A percentile compares a stretch with the other conserved stretches of the same genome.
phyloP scores from a whole-genome alignment of 2,888 invertebrate species.

The Parnassius orleans region DNA sequence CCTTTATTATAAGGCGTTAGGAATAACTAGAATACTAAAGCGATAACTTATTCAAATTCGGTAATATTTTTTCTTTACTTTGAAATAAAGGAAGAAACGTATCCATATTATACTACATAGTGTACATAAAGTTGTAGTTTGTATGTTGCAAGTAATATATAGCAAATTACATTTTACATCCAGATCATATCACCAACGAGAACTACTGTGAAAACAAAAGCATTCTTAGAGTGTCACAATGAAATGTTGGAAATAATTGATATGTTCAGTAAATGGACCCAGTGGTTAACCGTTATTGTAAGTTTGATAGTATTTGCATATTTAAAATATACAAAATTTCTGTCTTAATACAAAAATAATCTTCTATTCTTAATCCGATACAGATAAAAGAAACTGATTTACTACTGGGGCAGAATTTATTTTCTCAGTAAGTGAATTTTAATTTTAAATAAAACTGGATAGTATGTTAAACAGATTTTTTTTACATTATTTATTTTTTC shows the following conservation, averaged over 20 bases:
- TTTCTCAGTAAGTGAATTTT: slow-evolving; percentile 8
- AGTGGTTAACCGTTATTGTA: slow-evolving; percentile 63
- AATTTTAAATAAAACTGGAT: not conserved
- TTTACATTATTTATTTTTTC: slow-evolving; percentile 15
- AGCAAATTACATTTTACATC: no score
- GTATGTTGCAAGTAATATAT: no score
- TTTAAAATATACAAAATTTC: not conserved
- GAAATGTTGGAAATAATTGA: slow-evolving; percentile 64
- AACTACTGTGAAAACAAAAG: slow-evolving; percentile 50
- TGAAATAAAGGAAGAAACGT: no score
- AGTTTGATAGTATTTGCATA: slow-evolving; percentile 32
- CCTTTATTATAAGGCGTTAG: no score
- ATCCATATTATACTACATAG: no score
- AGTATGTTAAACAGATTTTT: not conserved
- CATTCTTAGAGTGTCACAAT: slow-evolving; percentile 53
- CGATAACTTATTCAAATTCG: no score
- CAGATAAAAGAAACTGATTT: slow-evolving; percentile 24
- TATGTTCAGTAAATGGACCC: slow-evolving; percentile 67
- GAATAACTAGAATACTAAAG: no score
- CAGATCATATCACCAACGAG: slow-evolving; percentile 61
- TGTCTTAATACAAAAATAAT: not conserved
- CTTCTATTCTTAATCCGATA: not conserved
- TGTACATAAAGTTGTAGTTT: no score
- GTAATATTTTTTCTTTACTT: no score
- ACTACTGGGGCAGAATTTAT: slow-evolving; percentile 14